Evolutionary conservation across 2,113 vertebrate species (phyloP).

Genomic region (Megaleporinus macrocephalus): DNA sequence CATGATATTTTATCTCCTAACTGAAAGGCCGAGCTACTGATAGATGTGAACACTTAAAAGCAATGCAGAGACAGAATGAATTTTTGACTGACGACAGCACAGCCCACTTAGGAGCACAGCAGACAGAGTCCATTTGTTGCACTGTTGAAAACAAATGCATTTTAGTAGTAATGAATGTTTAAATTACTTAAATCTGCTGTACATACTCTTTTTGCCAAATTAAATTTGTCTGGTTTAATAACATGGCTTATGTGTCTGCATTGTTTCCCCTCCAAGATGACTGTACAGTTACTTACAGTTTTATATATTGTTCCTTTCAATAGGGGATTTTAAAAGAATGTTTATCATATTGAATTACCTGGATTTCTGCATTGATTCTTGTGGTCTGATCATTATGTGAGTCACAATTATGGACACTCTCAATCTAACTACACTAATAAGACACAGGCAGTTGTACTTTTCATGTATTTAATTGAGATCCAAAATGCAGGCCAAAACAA

Average conservation of each 20-base stretch:
- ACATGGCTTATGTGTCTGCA: conserved; percentile 48
- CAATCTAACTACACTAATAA: too few species aligned
- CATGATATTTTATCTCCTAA: neutral
- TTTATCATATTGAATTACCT: too few species aligned
- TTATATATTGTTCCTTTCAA: too few species aligned
- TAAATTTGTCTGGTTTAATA: conserved; percentile 73
- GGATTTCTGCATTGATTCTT: too few species aligned
- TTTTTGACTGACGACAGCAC: conserved; percentile 73
- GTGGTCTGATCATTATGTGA: too few species aligned
- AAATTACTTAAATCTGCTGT: conserved; percentile 71
- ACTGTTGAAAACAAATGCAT: conserved; percentile 71
- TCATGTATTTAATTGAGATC: too few species aligned
- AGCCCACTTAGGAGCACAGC: conserved; percentile 65
- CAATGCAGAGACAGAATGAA: conserved; percentile 55
- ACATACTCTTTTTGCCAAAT: conserved; percentile 81
- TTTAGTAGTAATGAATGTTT: conserved; percentile 72
- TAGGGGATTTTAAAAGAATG: too few species aligned
- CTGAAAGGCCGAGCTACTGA: neutral
- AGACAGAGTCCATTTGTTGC: conserved; percentile 76
- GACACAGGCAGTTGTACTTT: too few species aligned
- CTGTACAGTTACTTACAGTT: neutral
- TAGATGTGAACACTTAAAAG: neutral
- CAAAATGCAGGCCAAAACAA: too few species aligned
- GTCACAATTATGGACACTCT: too few species aligned
- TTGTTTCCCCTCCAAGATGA: conserved; percentile 40